Base-by-base conservation (phyloP, 2,797 vertebrate species). In the Lacerta bilineata region DNA sequence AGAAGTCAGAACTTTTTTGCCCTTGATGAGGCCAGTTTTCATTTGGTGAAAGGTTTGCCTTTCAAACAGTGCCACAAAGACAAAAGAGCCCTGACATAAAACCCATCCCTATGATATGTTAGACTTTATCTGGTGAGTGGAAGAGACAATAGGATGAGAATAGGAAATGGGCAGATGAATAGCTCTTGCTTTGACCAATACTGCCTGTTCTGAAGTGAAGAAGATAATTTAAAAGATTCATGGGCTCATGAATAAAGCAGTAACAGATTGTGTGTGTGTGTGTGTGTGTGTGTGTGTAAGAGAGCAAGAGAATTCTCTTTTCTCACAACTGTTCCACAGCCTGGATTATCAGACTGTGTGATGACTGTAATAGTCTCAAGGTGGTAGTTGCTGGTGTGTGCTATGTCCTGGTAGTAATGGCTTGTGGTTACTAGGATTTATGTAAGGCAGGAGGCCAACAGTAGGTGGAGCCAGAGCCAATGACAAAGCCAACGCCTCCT, bases 61-160 rank as follows among this genome's bases (percentile, higher is more conserved):
- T 85, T 83, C 68, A 68, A 71, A 85, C 33, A 33, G 86, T 79
- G 55, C 74, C 84, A 36, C n/a, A 93, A 87, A 10, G 80, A 41
- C 90, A 90, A 11, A 1, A 88, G 8, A 91, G 2, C 0, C 89
- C 90, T 88, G 29, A 29, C 80, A 92, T 39, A 89, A 85, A 88
- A 55, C 88, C 3, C 5, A 55, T 23, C 85, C 46, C 72, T 89
- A 92, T 3, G 1, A 13, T 64, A 23, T 25, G 76, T 55, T 91
- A 71, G 2, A 43, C 50, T 69, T 85, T 80, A 80, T 59, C 83
- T 55, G 11, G 27, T 88, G 77, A 3, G 43, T 71, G 1, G 41
- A 72, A 85, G 23, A 85, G 41, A 80, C 76, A 80, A 84, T 46
- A 7, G 36, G 1, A 86, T 46, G 84, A 87, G 3, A 84, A 1